A percentile compares a stretch with the other conserved stretches of the same genome.
Evolutionary conservation across 2,113 vertebrate species (phyloP).

Genomic region (Parus major): DNA sequence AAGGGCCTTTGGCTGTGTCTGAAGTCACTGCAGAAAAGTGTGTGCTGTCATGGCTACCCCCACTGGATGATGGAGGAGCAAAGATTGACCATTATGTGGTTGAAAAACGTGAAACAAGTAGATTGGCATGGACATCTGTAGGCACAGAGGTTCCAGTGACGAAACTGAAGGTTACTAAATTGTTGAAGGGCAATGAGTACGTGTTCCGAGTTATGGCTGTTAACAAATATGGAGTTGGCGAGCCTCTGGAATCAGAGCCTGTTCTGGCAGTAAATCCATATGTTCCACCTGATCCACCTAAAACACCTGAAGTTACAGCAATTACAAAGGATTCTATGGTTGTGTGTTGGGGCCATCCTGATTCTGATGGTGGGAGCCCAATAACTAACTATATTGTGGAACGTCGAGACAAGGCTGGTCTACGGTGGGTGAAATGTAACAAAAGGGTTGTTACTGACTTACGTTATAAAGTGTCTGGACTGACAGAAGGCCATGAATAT

Average conservation of each 20-base stretch:
- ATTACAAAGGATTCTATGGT: constrained; percentile 95
- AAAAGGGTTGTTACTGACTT: constrained; percentile 90
- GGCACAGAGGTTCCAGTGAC: constrained; percentile 85
- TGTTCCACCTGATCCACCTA: constrained; percentile 87
- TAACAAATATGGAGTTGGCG: constrained; percentile 96
- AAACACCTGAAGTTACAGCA: constrained; percentile 90
- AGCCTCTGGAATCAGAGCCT: constrained; percentile 90
- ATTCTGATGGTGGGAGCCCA: constrained; percentile 91
- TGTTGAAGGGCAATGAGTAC: constrained; percentile 97
- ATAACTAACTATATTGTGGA: constrained; percentile 93
- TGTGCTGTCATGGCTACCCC: constrained; percentile 89
- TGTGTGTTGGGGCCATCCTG: constrained; percentile 92
- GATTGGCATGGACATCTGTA: constrained; percentile 93
- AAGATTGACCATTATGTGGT: constrained; percentile 92
- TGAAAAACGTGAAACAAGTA: constrained; percentile 97
- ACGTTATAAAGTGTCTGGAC: constrained; percentile 88
- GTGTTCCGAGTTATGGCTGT: constrained; percentile 98
- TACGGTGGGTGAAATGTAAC: constrained; percentile 97
- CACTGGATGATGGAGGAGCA: constrained; percentile 91
- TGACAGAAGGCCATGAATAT: constrained; percentile 92
- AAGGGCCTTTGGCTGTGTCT: constrained; percentile 87
- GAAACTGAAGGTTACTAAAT: constrained; percentile 89
- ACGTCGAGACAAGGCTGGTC: constrained; percentile 87
- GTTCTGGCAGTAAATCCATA: constrained; percentile 91
- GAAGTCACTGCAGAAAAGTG: constrained; percentile 92